Evolutionary conservation across 2,888 invertebrate species (phyloP).

Genomic region (Zootermopsis nevadensis): DNA sequence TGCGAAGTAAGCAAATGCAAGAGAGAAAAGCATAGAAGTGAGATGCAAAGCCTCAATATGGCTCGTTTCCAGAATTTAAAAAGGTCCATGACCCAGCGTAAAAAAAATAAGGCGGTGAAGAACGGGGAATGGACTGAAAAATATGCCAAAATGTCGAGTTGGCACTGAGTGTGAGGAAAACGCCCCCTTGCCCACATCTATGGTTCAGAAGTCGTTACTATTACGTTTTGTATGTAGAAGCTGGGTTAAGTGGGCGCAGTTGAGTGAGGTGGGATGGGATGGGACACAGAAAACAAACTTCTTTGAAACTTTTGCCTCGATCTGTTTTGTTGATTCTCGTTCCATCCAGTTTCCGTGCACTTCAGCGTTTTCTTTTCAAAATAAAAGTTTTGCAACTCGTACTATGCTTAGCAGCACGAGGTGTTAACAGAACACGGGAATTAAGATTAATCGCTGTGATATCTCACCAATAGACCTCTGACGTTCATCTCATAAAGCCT

Average conservation of each 20-base stretch:
- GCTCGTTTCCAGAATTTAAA: conserved; percentile 16
- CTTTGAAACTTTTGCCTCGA: conserved; percentile 4
- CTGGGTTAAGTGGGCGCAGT: background rate
- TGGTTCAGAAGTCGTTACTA: conserved; percentile 17
- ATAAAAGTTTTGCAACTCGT: background rate
- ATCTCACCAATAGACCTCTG: background rate
- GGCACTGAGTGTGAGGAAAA: background rate
- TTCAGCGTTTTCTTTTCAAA: background rate
- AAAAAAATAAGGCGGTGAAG: background rate
- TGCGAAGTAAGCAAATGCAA: background rate
- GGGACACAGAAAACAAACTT: conserved; percentile 7
- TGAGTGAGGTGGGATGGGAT: background rate
- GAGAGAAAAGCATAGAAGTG: background rate
- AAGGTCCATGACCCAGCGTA: background rate
- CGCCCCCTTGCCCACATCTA: conserved; percentile 12
- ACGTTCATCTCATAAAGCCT: too few relatives aligned
- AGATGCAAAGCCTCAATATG: background rate
- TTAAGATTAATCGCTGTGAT: background rate
- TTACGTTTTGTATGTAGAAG: background rate
- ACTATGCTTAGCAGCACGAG: background rate
- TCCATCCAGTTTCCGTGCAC: background rate
- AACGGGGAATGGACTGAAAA: conserved; percentile 12
- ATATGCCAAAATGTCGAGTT: conserved; percentile 10
- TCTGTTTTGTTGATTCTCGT: conserved; percentile 9
- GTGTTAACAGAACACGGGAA: background rate